These are phyloP conservation scores for Xestoiulus laeticollis DNA, from an alignment of 2,888 invertebrate species.

Conservation along the genomic window DNA sequence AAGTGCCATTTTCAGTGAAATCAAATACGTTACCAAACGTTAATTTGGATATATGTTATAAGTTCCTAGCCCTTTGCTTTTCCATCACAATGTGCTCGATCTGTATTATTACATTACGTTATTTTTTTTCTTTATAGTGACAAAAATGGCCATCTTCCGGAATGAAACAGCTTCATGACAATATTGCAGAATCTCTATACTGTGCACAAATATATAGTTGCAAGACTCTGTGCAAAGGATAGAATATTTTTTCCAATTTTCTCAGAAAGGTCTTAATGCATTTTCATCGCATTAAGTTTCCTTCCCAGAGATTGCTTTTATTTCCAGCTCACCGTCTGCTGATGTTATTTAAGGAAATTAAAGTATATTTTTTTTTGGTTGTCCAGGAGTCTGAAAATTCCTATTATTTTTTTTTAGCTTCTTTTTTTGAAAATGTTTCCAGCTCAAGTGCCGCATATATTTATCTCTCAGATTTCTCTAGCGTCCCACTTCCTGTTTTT, in stretches of 20 bases:
- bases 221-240: not conserved
- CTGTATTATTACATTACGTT: not conserved
- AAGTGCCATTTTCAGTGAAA: no score
- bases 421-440: not conserved
- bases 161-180: not conserved
- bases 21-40: no score
- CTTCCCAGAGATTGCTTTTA: constrained; percentile 30
- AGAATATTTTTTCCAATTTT: constrained; percentile 32
- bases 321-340: constrained; percentile 28
- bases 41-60: no score
- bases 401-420: constrained; percentile 2
- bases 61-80: no score
- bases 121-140: not conserved
- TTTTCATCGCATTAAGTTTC: constrained; percentile 18
- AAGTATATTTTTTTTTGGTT: not conserved
- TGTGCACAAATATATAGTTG: not conserved
- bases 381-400: constrained; percentile 17
- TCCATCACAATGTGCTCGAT: no score
- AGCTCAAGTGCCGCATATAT: not conserved
- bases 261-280: constrained; percentile 1
- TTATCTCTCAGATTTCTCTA: constrained; percentile 31
- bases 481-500: constrained; percentile 33
- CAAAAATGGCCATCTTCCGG: not conserved
- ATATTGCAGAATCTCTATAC: not conserved
- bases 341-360: constrained; percentile 34